phyloP scores from a whole-genome alignment of 2,888 invertebrate species.

The Plagodis pulveraria region DNA sequence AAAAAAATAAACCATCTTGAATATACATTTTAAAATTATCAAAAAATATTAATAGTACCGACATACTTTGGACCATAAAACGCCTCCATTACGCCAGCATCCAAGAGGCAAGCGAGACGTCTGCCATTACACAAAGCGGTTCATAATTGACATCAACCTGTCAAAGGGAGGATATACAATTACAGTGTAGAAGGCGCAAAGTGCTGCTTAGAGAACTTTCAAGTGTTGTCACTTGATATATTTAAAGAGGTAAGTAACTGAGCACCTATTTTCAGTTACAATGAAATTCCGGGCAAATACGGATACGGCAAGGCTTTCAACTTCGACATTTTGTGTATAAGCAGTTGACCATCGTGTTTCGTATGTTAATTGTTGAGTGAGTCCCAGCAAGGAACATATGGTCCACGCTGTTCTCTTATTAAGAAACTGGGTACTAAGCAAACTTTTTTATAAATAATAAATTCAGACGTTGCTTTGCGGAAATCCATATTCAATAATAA shows the following conservation, averaged over 20 bases:
- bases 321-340: background rate
- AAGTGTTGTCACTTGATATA: conserved; percentile 43
- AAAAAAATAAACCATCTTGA: no score
- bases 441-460: no score
- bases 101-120: conserved; percentile 43
- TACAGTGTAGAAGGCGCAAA: conserved; percentile 56
- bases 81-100: conserved; percentile 39
- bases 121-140: conserved; percentile 57
- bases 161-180: conserved; percentile 72
- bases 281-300: no score
- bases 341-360: background rate
- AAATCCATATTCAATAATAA: no score
- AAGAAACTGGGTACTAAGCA: no score
- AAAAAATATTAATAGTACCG: background rate
- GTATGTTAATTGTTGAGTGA: no score
- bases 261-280: no score
- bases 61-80: conserved; percentile 32
- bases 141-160: conserved; percentile 65
- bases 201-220: conserved; percentile 49
- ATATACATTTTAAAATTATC: background rate
- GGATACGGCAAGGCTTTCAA: no score
- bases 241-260: conserved; percentile 29
- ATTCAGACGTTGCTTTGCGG: no score
- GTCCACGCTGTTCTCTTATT: no score
- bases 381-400: no score